Percentiles rank a stretch among this genome's conserved stretches.
phyloP scores from a whole-genome alignment of 2,113 vertebrate genomes.

The Pterocles orientalis region DNA sequence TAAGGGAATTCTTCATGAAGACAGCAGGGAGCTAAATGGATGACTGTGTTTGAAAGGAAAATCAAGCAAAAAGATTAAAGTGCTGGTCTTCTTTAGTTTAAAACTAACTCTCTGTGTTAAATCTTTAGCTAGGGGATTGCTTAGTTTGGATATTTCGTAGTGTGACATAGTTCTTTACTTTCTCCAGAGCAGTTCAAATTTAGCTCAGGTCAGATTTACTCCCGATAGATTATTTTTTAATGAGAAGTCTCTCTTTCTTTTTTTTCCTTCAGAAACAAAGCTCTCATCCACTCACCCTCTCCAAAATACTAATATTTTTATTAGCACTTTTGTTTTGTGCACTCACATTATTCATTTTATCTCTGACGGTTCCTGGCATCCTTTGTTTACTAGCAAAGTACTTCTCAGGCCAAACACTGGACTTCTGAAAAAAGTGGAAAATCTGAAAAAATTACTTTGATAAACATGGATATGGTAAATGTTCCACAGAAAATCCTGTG shows the following conservation, averaged over 20 bases:
- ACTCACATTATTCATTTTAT: not conserved
- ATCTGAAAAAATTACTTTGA: not conserved
- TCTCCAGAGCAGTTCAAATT: not conserved
- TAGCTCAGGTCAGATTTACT: not conserved
- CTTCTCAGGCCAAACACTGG: not conserved
- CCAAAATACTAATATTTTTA: not conserved
- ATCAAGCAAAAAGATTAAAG: slow-evolving; percentile 65
- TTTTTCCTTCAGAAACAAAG: not conserved
- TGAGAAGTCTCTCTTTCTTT: not conserved
- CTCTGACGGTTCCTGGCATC: not conserved
- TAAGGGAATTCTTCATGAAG: slow-evolving; percentile 65
- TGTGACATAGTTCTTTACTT: not conserved
- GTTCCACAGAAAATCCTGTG: not conserved
- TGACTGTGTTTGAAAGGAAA: slow-evolving; percentile 56
- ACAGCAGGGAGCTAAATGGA: slow-evolving; percentile 64
- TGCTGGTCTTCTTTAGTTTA: slow-evolving; percentile 28
- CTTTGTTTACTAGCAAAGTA: not conserved
- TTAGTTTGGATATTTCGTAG: not conserved
- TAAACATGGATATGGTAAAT: not conserved
- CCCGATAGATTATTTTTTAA: not conserved
- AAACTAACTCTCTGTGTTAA: slow-evolving; percentile 35
- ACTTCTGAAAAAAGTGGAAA: not conserved
- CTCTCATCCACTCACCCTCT: not conserved
- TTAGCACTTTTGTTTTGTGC: not conserved
- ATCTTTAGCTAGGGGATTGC: not conserved